Evolutionary conservation across 2,797 vertebrate genomes (phyloP).

Genomic region (Rhincodon typus): DNA sequence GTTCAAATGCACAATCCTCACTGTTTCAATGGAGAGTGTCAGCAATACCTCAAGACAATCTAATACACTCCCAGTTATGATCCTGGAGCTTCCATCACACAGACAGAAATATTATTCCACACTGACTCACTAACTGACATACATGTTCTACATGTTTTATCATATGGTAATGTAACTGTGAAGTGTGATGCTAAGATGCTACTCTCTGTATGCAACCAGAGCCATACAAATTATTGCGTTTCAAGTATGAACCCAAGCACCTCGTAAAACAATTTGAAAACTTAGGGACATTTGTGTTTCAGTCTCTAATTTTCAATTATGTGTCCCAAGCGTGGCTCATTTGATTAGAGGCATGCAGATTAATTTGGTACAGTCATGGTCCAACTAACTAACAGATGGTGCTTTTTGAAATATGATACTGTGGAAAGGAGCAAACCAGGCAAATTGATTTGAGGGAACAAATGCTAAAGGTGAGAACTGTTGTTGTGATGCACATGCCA

Average conservation of each 20-base stretch:
- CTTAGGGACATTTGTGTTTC: neutral
- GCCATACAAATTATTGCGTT: too few species aligned
- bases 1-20: neutral
- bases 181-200: neutral
- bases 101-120: neutral
- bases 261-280: neutral
- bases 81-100: neutral
- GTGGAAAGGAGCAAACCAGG: neutral
- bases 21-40: too few species aligned
- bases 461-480: conserved; percentile 4
- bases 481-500: neutral
- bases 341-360: conserved; percentile 3
- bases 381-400: neutral
- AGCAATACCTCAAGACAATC: neutral
- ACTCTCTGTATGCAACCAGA: neutral
- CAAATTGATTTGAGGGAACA: neutral
- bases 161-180: neutral
- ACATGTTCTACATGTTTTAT: neutral
- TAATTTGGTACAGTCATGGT: conserved; percentile 16
- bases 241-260: neutral
- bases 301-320: conserved; percentile 35
- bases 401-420: neutral
- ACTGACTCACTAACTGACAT: neutral
- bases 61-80: neutral
- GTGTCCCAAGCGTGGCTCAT: neutral